Evolutionary conservation across 2,113 vertebrate species (phyloP).

Genomic region (Rhinoderma darwinii): DNA sequence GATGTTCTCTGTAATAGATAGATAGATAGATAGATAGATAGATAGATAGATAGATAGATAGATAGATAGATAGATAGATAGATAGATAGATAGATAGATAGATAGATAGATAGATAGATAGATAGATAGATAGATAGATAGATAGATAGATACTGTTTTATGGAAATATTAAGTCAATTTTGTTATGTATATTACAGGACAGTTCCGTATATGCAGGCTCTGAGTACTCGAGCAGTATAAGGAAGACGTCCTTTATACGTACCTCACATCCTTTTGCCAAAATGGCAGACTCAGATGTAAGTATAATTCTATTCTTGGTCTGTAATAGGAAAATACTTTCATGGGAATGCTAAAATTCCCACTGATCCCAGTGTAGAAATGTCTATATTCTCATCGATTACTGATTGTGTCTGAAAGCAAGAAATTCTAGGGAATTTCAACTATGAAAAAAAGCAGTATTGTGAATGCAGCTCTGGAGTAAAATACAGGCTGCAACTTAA

Average conservation of each 20-base stretch:
- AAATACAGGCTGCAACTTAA: no score
- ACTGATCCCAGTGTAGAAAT: background rate
- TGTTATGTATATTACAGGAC: conserved; percentile 27
- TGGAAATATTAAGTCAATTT: background rate
- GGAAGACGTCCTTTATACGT: conserved; percentile 47
- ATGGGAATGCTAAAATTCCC: background rate
- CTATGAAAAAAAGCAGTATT: no score
- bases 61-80: no score
- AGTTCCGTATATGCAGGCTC: conserved; percentile 38
- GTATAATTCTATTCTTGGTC: conserved; percentile 39
- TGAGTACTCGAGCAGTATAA: conserved; percentile 39
- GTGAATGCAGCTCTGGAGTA: background rate
- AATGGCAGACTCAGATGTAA: conserved; percentile 84
- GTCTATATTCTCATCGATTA: background rate
- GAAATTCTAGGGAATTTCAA: background rate
- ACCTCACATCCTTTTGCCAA: conserved; percentile 69
- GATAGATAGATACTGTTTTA: background rate
- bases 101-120: no score
- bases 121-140: background rate
- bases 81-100: no score
- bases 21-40: no score
- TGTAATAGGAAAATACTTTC: background rate
- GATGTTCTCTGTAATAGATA: no score
- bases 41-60: no score
- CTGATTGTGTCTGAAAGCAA: background rate